Conservation (phyloP, 2,888 invertebrate species). For the Zele albiditarsus region DNA sequence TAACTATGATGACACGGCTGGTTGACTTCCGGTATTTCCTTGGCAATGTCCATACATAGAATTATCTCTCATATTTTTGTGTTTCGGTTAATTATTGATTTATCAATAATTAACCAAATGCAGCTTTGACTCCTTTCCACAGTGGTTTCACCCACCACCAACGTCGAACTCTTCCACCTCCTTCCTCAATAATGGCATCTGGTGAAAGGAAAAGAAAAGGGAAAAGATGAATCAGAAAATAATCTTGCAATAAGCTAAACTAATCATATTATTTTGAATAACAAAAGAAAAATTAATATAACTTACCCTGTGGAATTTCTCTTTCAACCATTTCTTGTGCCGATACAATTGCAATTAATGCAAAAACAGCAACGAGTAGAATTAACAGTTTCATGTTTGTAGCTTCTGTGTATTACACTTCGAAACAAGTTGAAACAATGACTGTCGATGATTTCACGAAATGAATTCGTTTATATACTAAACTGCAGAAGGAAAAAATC, state of each 20-base stretch:
- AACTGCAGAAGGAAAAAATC: background rate
- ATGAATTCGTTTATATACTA: background rate
- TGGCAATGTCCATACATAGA: background rate
- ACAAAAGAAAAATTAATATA: background rate
- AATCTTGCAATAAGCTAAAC: no score
- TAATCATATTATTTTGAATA: no score
- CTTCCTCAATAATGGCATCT: background rate
- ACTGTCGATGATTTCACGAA: background rate
- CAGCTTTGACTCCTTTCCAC: background rate
- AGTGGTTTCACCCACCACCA: background rate
- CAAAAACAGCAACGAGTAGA: slow-evolving; percentile 4
- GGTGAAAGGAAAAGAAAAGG: background rate
- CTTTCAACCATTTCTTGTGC: background rate
- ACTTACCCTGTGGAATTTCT: background rate
- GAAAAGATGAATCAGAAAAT: no score
- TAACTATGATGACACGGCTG: slow-evolving; percentile 1
- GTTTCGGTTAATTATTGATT: background rate
- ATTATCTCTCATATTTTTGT: background rate
- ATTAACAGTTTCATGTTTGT: slow-evolving; percentile 1
- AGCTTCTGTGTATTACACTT: background rate
- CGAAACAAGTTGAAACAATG: background rate
- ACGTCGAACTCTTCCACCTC: background rate
- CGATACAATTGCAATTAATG: slow-evolving; percentile 5
- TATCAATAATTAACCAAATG: background rate
- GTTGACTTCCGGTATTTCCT: slow-evolving; percentile 26